Evolutionary conservation across 2,797 vertebrate genomes (phyloP).

Genomic region (Clarias pachynema): DNA sequence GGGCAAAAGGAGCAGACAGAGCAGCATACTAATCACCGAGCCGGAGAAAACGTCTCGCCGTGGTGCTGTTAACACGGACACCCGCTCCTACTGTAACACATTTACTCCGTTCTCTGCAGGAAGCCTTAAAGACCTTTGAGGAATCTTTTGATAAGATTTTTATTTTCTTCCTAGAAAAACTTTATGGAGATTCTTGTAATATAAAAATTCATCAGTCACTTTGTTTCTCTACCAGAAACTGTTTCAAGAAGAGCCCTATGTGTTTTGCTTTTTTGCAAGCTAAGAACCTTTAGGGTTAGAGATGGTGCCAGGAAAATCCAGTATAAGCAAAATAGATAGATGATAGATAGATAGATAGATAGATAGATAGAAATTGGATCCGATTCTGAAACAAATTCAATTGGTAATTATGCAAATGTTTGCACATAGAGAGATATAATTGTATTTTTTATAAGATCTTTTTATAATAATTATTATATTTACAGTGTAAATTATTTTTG

Average conservation of each 20-base stretch:
- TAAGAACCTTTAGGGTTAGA: background rate
- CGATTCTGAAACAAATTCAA: background rate
- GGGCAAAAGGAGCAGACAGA: slow-evolving; percentile 44
- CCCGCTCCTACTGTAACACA: too few species aligned
- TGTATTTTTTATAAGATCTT: background rate
- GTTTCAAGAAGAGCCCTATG: background rate
- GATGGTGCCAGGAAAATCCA: background rate
- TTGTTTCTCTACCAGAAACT: background rate
- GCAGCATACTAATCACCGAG: slow-evolving; percentile 38
- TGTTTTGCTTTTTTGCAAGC: background rate
- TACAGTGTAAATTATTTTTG: background rate
- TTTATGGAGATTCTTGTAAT: background rate
- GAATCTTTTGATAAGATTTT: background rate
- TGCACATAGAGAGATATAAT: background rate
- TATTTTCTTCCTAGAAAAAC: background rate
- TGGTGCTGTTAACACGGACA: background rate
- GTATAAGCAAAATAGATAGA: too few species aligned
- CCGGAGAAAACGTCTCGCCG: background rate
- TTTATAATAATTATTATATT: background rate
- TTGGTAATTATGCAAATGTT: background rate
- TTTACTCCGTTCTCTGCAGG: background rate
- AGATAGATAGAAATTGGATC: background rate
- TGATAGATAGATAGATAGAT: too few species aligned
- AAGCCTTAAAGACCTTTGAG: background rate
- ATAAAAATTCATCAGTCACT: background rate